A percentile compares a stretch with the other conserved stretches of the same genome.
Conservation (phyloP, 37 sponge, comb jelly and placozoan species). For the Corticium candelabrum region DNA sequence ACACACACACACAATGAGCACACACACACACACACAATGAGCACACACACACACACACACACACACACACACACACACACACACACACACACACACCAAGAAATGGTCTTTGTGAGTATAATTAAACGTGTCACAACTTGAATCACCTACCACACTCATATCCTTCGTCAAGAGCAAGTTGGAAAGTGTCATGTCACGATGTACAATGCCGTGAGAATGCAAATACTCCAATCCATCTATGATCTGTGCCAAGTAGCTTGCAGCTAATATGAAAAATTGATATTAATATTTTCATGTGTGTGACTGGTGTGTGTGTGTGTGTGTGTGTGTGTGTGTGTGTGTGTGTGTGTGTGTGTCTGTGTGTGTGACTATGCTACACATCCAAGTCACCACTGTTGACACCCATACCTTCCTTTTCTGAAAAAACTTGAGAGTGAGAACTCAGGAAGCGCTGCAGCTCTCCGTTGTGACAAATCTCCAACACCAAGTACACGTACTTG, state of each 20-base stretch:
- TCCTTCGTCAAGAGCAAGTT: conserved; percentile 61
- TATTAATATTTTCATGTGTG: too few species aligned
- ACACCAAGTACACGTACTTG: conserved; percentile 73
- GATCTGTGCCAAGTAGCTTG: conserved; percentile 45
- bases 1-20: too few species aligned
- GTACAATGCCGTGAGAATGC: conserved; percentile 81
- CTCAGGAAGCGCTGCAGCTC: conserved; percentile 63
- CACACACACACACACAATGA: too few species aligned
- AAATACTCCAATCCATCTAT: conserved; percentile 84
- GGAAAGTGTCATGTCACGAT: conserved; percentile 79
- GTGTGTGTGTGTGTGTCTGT: too few species aligned
- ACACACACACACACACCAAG: too few species aligned
- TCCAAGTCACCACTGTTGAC: background rate
- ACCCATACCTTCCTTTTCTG: conserved; percentile 62
- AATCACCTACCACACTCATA: conserved; percentile 57
- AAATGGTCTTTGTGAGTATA: too few species aligned
- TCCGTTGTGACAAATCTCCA: conserved; percentile 78
- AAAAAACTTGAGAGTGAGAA: conserved; percentile 22
- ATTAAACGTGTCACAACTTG: background rate
- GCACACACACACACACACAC: too few species aligned
- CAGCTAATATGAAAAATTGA: background rate
- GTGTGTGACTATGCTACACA: background rate
- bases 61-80: too few species aligned
- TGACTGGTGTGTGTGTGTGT: too few species aligned
- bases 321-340: too few species aligned